Conservation (phyloP, 2,113 vertebrate genomes). For the Rhineura floridana region DNA sequence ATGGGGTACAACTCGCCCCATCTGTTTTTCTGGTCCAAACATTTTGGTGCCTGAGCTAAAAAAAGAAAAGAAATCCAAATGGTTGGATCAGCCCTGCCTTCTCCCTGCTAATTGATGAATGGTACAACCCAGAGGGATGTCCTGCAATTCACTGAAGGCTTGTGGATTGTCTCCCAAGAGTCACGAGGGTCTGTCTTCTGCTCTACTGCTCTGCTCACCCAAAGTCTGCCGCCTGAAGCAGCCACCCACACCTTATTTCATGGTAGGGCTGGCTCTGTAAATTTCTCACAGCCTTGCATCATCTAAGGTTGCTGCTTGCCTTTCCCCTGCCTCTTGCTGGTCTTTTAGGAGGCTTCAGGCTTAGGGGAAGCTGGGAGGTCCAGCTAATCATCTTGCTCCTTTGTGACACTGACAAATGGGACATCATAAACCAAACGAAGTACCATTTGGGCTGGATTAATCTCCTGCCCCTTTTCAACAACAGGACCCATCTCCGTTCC, state of each 20-base stretch:
- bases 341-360: not conserved
- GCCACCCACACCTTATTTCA: not conserved
- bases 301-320: not conserved
- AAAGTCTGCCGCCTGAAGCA: not conserved
- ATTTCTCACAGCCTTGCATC: not conserved
- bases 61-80: not conserved
- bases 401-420: conserved; percentile 24
- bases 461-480: conserved; percentile 19
- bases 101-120: not conserved
- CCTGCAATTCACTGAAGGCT: no score
- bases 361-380: conserved; percentile 10
- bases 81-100: not conserved
- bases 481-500: not conserved
- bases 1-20: not conserved
- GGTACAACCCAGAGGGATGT: not conserved
- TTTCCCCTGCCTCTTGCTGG: not conserved
- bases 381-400: conserved; percentile 13
- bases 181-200: not conserved
- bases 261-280: not conserved
- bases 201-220: no score
- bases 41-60: not conserved
- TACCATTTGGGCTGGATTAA: conserved; percentile 28
- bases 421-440: conserved; percentile 11
- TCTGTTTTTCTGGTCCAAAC: not conserved
- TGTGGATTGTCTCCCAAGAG: not conserved